A percentile compares a stretch with the other conserved stretches of the same genome.
Evolutionary conservation across 2,888 invertebrate genomes (phyloP).

Genomic region (Eupithecia abbreviata): DNA sequence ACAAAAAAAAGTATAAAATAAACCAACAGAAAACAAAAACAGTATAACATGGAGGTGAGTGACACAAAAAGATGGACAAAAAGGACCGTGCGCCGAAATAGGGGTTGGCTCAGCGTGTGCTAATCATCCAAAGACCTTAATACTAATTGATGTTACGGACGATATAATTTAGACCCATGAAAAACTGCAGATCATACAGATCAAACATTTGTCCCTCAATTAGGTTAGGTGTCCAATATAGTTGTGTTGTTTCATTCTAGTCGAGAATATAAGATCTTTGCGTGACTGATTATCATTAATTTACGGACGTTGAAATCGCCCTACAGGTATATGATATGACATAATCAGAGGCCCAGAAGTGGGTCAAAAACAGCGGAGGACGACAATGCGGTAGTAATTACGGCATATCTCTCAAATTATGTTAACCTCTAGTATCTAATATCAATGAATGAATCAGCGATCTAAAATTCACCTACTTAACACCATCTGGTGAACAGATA

Average conservation of each 20-base stretch:
- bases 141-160: no score
- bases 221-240: no score
- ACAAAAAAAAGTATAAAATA: no score
- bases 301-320: not conserved
- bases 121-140: no score
- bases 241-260: not conserved
- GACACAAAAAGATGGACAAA: no score
- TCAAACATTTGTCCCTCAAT: not conserved
- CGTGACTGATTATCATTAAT: not conserved
- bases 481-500: constrained; percentile 9
- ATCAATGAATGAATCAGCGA: not conserved
- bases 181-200: not conserved
- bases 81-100: no score
- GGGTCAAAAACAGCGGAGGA: not conserved
- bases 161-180: no score
- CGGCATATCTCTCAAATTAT: not conserved
- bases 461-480: not conserved
- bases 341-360: constrained; percentile 3
- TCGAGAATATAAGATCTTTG: not conserved
- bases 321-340: not conserved
- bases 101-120: no score
- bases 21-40: no score
- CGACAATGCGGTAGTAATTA: not conserved
- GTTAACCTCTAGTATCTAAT: not conserved
- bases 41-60: no score